Percentiles rank a stretch among this genome's conserved stretches.
Evolutionary conservation across 2,113 vertebrate species (phyloP).

Genomic region (Pelusios castaneus): DNA sequence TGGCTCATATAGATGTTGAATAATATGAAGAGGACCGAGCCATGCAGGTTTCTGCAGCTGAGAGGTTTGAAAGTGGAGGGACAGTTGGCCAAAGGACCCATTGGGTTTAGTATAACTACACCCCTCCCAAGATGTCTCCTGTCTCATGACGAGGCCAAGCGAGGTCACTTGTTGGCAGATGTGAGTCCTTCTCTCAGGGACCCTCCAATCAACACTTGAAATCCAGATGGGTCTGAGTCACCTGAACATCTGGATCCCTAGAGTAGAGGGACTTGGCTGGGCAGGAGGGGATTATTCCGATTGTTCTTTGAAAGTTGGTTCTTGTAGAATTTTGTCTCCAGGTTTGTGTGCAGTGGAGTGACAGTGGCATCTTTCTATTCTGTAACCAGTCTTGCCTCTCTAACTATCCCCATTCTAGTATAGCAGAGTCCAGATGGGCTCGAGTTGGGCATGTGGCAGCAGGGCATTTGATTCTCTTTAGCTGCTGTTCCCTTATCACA

Average conservation of each 20-base stretch:
- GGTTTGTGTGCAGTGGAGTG: not conserved
- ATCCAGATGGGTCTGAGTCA: not conserved
- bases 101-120: not conserved
- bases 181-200: not conserved
- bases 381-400: not conserved
- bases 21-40: not conserved
- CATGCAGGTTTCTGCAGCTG: not conserved
- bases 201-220: not conserved
- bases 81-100: not conserved
- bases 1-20: not conserved
- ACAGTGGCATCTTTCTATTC: not conserved
- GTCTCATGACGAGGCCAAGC: not conserved
- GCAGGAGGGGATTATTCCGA: not conserved
- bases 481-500: not conserved
- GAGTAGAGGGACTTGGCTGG: not conserved
- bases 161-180: not conserved
- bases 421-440: not conserved
- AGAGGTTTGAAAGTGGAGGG: not conserved
- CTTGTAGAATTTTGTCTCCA: not conserved
- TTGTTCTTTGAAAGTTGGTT: not conserved
- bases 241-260: not conserved
- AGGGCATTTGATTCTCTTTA: not conserved
- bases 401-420: not conserved
- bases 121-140: not conserved
- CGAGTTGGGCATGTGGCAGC: not conserved